Evolutionary conservation across 2,797 vertebrate species (phyloP).

Genomic region (Caiman crocodilus): DNA sequence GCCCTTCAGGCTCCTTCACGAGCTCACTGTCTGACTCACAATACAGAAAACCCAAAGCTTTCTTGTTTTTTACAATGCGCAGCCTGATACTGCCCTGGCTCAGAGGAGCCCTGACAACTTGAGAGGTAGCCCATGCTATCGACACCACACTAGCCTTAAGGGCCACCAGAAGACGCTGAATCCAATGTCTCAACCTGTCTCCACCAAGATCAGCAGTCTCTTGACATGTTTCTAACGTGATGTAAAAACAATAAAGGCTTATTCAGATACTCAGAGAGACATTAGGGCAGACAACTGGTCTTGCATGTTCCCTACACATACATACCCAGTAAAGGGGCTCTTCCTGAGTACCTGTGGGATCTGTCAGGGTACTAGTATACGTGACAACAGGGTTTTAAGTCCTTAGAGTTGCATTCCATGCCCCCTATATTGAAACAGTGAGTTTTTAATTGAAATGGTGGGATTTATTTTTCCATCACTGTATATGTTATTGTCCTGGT

Average conservation of each 20-base stretch:
- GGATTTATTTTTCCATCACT: no score
- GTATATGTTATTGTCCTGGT: no score
- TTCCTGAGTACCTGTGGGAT: no score
- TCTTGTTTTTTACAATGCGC: not conserved
- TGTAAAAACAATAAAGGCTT: not conserved
- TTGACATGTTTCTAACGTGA: not conserved
- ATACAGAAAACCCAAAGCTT: not conserved
- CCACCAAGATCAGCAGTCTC: not conserved
- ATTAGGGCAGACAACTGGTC: accelerated
- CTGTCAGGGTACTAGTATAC: no score
- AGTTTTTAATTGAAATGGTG: no score
- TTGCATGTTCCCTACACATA: not conserved
- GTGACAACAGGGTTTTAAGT: no score
- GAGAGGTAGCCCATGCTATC: not conserved
- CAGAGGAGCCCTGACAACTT: not conserved
- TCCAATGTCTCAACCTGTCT: not conserved
- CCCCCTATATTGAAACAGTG: no score
- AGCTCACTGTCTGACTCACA: not conserved
- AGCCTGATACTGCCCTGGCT: accelerated
- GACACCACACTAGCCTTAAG: not conserved
- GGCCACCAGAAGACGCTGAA: not conserved
- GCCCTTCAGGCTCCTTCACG: not conserved
- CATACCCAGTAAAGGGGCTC: no score
- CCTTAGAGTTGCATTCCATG: no score
- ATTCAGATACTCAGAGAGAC: not conserved